phyloP scores from a whole-genome alignment of 1,140 invertebrate species.

The Ctenoplectra terminalis region DNA sequence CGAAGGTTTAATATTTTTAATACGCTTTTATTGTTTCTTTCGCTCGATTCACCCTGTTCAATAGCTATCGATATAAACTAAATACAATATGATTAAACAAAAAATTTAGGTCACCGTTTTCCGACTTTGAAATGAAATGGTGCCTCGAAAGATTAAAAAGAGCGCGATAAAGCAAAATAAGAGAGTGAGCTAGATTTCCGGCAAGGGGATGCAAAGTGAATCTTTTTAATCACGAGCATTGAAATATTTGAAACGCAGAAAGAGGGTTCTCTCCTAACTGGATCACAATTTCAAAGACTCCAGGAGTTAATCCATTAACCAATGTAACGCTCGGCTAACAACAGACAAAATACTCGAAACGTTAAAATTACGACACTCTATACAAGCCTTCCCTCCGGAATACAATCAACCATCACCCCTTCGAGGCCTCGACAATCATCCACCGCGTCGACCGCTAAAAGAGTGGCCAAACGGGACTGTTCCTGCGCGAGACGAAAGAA shows the following conservation, averaged over 20 bases:
- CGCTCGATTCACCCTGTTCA: too few species aligned
- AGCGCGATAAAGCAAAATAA: neutral
- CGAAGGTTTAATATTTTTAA: too few species aligned
- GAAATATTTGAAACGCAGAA: neutral
- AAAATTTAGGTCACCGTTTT: too few species aligned
- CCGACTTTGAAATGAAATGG: too few species aligned
- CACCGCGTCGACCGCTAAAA: slow-evolving; percentile 43
- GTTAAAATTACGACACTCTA: slow-evolving; percentile 29
- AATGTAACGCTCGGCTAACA: slow-evolving; percentile 37
- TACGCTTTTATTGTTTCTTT: too few species aligned
- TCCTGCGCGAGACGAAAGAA: neutral
- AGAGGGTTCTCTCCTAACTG: neutral
- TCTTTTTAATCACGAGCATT: slow-evolving; percentile 8
- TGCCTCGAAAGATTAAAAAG: too few species aligned
- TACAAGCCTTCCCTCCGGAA: neutral
- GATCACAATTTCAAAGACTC: slow-evolving; percentile 24
- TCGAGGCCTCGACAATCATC: slow-evolving; percentile 23
- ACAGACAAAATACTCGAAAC: slow-evolving; percentile 29
- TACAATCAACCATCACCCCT: neutral
- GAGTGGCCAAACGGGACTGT: slow-evolving; percentile 15
- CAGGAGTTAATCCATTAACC: slow-evolving; percentile 37
- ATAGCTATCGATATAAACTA: too few species aligned
- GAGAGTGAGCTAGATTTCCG: neutral
- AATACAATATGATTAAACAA: too few species aligned
- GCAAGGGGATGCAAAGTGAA: neutral